Base-by-base conservation (phyloP, 1,140 invertebrate species). In the Ooceraea biroi region DNA sequence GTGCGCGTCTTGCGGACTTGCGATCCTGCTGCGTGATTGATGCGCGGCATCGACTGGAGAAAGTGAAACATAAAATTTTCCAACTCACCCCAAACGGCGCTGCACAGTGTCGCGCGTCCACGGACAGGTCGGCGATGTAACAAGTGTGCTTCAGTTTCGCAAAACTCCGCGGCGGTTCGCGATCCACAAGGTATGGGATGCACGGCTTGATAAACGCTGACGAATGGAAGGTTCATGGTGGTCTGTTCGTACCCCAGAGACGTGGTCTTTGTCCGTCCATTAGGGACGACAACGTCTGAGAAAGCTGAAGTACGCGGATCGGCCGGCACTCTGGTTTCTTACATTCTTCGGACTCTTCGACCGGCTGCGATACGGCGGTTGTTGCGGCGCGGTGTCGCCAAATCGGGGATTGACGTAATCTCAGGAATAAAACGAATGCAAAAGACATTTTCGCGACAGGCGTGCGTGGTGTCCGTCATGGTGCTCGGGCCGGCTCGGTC, bases 331-430 rank as follows among this genome's bases (percentile, higher is more conserved):
- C 48, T 41, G 22, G 19, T 68, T 78, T 36, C 12, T 17, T 44
- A n/a, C n/a, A n/a, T n/a, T 19, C n/a, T 55, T 22, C 8, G 60
- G 65, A 19, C 48, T 41, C 22, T 61, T 57, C 36, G n/a, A 57
- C 22, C 10, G 41, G 46, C 30, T 74, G 46, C 83, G 36, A 17
- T 50, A 11, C 14, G 63, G 22, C 19, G 72, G 17, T 66, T 68
- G 65, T 82, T 66, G 74, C 57, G 61, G 55, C 61, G 82, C 61
- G n/a, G 41, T 68, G 57, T 71, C 74, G 76, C 74, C 41, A 57
- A 86, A 77, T 44, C 74, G 68, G 88, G 91, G 90, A 93, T 92
- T 91, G 88, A 92, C 69, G 66, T 82, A 84, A 90, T 83, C 90
- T 92, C 88, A 91, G 88, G 89, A 88, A 89, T 85, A 84, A 44